These are phyloP conservation scores for Balaenoptera acutorostrata DNA, from an alignment of 2,113 vertebrate genomes.

Conservation along the genomic window DNA sequence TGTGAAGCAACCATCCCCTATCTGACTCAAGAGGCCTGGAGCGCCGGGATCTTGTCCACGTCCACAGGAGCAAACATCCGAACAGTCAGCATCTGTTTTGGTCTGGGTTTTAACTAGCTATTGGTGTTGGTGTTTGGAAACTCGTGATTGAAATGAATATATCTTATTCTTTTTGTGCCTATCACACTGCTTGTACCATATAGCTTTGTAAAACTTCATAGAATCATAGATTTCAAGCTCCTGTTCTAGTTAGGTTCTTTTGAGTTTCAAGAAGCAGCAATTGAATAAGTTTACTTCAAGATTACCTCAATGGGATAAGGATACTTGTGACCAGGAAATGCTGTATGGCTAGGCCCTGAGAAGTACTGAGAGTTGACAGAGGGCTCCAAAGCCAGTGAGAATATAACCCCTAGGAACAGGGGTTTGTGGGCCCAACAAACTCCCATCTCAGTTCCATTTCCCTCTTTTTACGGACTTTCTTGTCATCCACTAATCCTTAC, in stretches of 20 bases:
- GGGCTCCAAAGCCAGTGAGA: background rate
- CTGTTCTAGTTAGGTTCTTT: background rate
- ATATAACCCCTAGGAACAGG: background rate
- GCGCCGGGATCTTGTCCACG: background rate
- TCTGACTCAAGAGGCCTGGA: background rate
- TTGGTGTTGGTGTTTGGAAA: conserved; percentile 4
- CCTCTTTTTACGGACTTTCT: background rate
- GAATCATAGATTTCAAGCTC: background rate
- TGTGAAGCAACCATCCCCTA: background rate
- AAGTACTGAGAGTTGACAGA: background rate
- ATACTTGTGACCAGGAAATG: background rate
- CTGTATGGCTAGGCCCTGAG: background rate
- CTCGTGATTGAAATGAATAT: background rate
- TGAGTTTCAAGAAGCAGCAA: conserved; percentile 5
- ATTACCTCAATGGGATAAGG: background rate
- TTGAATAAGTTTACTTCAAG: background rate
- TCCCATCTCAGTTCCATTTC: background rate
- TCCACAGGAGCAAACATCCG: background rate
- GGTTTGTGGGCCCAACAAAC: background rate
- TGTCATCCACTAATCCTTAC: background rate
- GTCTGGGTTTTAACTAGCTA: background rate
- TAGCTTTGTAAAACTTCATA: background rate
- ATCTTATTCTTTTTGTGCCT: background rate
- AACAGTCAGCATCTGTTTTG: background rate
- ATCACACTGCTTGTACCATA: background rate